Base-by-base conservation (phyloP, 2,888 invertebrate genomes). In the Hypena proboscidalis region DNA sequence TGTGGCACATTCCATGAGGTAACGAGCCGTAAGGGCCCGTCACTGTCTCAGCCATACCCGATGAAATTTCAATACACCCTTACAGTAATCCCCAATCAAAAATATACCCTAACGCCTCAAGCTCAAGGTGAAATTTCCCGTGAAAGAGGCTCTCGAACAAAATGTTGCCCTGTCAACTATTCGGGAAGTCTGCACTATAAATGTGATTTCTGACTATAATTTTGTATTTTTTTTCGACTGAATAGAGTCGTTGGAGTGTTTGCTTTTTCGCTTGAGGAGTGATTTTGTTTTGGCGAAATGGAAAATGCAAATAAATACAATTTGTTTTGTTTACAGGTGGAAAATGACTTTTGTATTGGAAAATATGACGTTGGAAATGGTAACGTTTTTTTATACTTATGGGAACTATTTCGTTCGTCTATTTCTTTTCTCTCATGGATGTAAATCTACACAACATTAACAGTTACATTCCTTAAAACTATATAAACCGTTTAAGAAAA, bases 11-110 rank as follows among this genome's bases (percentile, higher is more conserved):
- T 15, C 52, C 53, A 40, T 49, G 49, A 67, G 56, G 73, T 75
- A 76, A 74, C 75, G 73, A 78, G 70, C 54, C 72, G 69, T 71
- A 52, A 74, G 66, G 67, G 60, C 67, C 46, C 62, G 74, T 72
- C 80, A 77, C 72, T 76, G 66, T 71, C 70, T 65, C 52, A 61
- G 51, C 47, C 51, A 36, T 63, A 63, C 67, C 50, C 74, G 60
- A 73, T 72, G 72, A 70, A 78, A 77, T 77, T 77, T 77, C 80
- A 76, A 80, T 77, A 61, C 50, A 46, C 52, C 42, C 43, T 23
- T 37, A 33, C 36, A 21, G 35, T 43, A 33, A 20, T 30, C 35
- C 20, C 8, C 46, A 53, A 20, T 3, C 23, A 1, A 67, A 59
- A 60, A 27, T 29, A 14, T 13, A 61, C 60, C 34, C 29, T 56